phyloP scores from a whole-genome alignment of 64 coral and sea anemone genomes.

The Pocillopora damicornis region DNA sequence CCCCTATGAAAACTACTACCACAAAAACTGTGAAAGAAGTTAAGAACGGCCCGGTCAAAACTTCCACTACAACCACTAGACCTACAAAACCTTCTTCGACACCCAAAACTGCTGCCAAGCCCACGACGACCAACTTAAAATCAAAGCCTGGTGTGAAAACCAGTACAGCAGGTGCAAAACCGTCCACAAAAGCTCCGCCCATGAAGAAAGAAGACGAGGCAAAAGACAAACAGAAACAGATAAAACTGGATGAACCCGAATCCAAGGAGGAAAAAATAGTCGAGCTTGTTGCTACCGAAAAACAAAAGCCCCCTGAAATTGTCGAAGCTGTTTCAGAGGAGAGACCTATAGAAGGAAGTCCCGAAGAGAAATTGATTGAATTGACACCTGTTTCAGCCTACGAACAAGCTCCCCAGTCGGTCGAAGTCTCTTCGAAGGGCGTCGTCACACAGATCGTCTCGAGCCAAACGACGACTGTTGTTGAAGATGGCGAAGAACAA shows the following conservation, averaged over 20 bases:
- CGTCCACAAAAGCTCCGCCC: neutral
- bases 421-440: neutral
- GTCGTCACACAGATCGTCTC: neutral
- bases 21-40: neutral
- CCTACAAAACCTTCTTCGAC: neutral
- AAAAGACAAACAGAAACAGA: neutral
- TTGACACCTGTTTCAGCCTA: neutral
- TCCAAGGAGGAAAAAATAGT: neutral
- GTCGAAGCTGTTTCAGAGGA: neutral
- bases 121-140: neutral
- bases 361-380: neutral
- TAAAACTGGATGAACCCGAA: neutral
- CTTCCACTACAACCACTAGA: slow-evolving; percentile 26
- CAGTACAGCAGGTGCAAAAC: neutral
- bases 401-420: neutral
- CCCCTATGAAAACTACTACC: neutral
- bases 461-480: neutral
- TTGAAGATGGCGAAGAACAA: slow-evolving; percentile 3
- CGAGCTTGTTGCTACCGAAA: neutral
- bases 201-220: neutral
- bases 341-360: neutral
- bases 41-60: neutral
- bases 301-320: neutral
- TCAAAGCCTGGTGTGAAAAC: slow-evolving; percentile 5
- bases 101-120: neutral